Evolutionary conservation across 2,888 invertebrate species (phyloP), one percentile per base, ranked within the genome.

Genomic region (Pycnomerus fuliginosus): DNA sequence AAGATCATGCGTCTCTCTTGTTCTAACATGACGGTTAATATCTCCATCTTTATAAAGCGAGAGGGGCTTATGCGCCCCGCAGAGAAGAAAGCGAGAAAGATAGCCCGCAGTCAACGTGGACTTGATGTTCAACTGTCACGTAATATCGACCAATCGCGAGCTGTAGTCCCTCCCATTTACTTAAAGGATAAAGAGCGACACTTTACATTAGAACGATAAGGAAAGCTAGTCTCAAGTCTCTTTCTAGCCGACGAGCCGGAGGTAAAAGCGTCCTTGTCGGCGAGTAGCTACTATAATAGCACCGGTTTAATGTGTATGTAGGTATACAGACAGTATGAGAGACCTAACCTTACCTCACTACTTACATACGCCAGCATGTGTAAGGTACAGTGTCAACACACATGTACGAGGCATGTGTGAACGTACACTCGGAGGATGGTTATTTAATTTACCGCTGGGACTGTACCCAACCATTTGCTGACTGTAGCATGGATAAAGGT

Each of bases 351-450:
- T 62, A 66, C 64, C 66, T 67, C 61, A 66, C 67, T 68, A 64
- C 68, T 68, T 67, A 68, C 70, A 68, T 67, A 65, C 65, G 59
- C 66, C 64, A 65, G 68, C 69, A 69, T 69, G 68, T 70, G 69
- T 70, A 69, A 68, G 64, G 62, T 66, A 66, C 65, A 69, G 69
- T 69, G 70, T 70, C 70, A 70, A 70, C 70, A 71, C 68, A 68
- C 68, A 67, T 69, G 69, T 67, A 61, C 64, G 60, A 65, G 64
- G 64, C 68, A 67, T 68, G 70, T 69, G 69, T 67, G 68, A 68
- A 65, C 56, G 69, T 70, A 69, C 67, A 69, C 48, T 67, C 68
- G 39, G 35, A 11, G 28, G 27, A n/a, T 32, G 25, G 48, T 45
- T 54, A 51, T 54, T 54, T 56, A 56, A 57, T 50, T 56, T 55